Conservation (phyloP, 2,888 invertebrate genomes). For the Eudemis profundana region DNA sequence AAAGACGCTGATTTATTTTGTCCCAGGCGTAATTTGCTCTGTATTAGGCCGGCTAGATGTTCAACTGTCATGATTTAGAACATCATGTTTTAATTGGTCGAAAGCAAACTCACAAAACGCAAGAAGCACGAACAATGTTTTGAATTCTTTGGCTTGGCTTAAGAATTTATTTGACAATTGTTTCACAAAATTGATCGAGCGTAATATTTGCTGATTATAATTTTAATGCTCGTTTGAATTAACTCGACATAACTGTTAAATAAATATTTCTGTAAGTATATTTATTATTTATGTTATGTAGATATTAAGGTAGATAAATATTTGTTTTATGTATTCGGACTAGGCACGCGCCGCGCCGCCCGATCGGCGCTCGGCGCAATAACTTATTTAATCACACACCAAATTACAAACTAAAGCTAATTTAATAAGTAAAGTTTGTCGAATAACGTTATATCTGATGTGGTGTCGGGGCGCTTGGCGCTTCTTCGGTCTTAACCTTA, state of each 20-base stretch:
- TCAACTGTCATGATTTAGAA: background rate
- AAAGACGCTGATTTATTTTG: background rate
- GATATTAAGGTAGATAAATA: conserved; percentile 80
- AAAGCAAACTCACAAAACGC: conserved; percentile 1
- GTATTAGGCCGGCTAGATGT: conserved; percentile 1
- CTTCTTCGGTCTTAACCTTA: conserved; percentile 59
- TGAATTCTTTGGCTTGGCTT: conserved; percentile 30
- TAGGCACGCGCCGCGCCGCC: conserved; percentile 77
- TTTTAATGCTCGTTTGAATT: conserved; percentile 73
- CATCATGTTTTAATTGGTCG: background rate
- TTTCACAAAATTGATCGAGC: conserved; percentile 20
- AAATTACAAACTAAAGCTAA: conserved; percentile 79
- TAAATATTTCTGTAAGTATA: conserved; percentile 67
- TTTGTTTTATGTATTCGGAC: conserved; percentile 81
- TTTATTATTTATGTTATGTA: conserved; percentile 70
- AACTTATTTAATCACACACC: conserved; percentile 84
- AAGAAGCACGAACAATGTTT: conserved; percentile 5
- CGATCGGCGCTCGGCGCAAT: conserved; percentile 78
- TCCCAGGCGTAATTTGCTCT: background rate
- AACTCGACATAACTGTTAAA: conserved; percentile 75
- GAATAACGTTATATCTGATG: conserved; percentile 71
- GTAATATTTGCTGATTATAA: conserved; percentile 37
- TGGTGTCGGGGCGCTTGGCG: conserved; percentile 72
- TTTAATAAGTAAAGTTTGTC: conserved; percentile 76
- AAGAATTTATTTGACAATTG: conserved; percentile 23